A percentile compares a stretch with the other conserved stretches of the same genome.
Conservation (phyloP, 1,140 invertebrate species). For the Pogonognathellus flavescens region DNA sequence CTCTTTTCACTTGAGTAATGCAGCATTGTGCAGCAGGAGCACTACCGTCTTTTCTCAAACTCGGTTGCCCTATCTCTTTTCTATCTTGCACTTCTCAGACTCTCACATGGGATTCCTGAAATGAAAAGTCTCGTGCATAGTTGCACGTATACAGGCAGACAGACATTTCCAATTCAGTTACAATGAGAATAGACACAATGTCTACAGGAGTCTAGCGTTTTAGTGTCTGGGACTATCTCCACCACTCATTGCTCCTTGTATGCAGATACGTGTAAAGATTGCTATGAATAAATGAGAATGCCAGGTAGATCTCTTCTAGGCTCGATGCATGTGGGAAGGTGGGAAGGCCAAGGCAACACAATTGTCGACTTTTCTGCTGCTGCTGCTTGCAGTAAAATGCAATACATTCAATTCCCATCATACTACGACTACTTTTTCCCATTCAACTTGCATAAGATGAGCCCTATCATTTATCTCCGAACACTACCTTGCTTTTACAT, state of each 20-base stretch:
- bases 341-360: background rate
- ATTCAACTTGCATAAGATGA: slow-evolving; percentile 45
- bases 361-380: background rate
- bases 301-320: background rate
- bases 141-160: background rate
- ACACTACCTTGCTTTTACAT: background rate
- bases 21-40: background rate
- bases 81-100: background rate
- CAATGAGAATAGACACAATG: background rate
- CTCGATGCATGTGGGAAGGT: background rate
- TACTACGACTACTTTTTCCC: background rate
- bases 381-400: slow-evolving; percentile 30
- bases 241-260: background rate
- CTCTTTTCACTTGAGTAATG: slow-evolving; percentile 6
- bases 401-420: slow-evolving; percentile 47
- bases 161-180: background rate
- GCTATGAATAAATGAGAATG: slow-evolving; percentile 39
- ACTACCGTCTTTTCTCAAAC: background rate
- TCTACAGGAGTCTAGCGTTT: background rate
- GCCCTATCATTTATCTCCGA: slow-evolving; percentile 20
- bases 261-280: background rate
- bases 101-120: background rate
- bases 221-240: background rate
- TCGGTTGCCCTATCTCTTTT: background rate
- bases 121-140: background rate